Conservation (phyloP, 2,797 vertebrate genomes). For the Hirundo rustica region DNA sequence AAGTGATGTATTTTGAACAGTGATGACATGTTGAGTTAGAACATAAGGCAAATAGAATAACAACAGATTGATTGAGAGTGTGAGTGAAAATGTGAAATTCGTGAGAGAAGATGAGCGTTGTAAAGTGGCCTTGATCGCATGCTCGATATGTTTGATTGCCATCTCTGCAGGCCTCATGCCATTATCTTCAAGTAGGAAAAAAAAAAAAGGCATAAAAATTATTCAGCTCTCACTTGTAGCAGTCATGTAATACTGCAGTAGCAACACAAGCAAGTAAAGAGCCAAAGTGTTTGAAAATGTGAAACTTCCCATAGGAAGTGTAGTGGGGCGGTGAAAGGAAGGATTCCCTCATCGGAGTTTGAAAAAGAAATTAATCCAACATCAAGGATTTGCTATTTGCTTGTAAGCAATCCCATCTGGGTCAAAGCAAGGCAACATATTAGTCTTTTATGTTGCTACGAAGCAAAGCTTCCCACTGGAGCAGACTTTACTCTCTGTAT, state of each 20-base stretch:
- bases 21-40: conserved; percentile 61
- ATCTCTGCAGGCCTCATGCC: conserved; percentile 7
- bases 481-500: neutral
- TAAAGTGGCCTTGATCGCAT: neutral
- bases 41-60: conserved; percentile 69
- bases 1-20: conserved; percentile 44
- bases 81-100: conserved; percentile 47
- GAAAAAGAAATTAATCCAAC: neutral
- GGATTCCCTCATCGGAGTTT: neutral
- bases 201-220: neutral
- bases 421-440: neutral
- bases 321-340: fast-evolving
- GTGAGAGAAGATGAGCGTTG: conserved; percentile 14
- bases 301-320: neutral
- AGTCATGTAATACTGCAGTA: neutral
- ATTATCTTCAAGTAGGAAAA: conserved; percentile 4
- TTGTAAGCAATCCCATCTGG: neutral
- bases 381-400: neutral
- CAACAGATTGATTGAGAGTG: conserved; percentile 64
- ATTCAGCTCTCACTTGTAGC: neutral
- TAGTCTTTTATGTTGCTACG: neutral
- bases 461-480: neutral
- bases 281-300: neutral
- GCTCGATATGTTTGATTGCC: neutral
- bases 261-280: neutral